A percentile compares a stretch with the other conserved stretches of the same genome.
Conservation (phyloP, 2,888 invertebrate genomes). For the Xestia c-nigrum region DNA sequence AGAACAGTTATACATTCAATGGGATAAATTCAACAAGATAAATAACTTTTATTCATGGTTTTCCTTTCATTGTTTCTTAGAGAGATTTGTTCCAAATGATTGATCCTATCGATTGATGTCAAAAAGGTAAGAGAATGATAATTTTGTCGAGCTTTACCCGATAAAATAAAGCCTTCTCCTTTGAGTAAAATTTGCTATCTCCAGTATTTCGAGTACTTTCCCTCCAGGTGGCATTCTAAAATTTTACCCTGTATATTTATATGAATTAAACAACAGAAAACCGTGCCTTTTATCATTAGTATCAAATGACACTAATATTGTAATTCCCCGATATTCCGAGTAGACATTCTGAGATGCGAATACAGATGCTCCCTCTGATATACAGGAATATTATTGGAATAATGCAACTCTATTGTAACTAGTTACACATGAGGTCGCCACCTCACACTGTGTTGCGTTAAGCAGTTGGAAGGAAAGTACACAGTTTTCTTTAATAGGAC, state of each 20-base stretch:
- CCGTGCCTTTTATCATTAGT: slow-evolving; percentile 6
- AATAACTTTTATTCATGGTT: too few species aligned
- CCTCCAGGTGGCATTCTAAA: too few species aligned
- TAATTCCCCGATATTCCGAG: not conserved
- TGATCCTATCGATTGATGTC: too few species aligned
- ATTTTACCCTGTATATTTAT: not conserved
- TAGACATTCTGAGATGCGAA: slow-evolving; percentile 63
- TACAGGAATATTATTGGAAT: slow-evolving; percentile 77
- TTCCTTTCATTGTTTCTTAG: too few species aligned
- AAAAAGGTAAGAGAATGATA: too few species aligned
- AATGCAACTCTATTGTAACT: slow-evolving; percentile 74
- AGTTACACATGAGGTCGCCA: slow-evolving; percentile 59
- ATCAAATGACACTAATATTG: not conserved
- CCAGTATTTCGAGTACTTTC: too few species aligned
- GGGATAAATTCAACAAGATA: too few species aligned
- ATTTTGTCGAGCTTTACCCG: too few species aligned
- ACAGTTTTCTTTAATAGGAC: slow-evolving; percentile 35
- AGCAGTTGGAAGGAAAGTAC: slow-evolving; percentile 24
- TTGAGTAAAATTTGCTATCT: too few species aligned
- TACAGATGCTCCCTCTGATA: slow-evolving; percentile 67
- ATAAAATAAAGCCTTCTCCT: too few species aligned
- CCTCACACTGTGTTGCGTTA: slow-evolving; percentile 66
- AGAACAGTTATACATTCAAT: too few species aligned
- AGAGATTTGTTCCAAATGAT: too few species aligned
- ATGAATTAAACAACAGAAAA: not conserved